These are phyloP conservation scores for Popillia japonica DNA, from an alignment of 1,140 invertebrate genomes.

Conservation along the genomic window DNA sequence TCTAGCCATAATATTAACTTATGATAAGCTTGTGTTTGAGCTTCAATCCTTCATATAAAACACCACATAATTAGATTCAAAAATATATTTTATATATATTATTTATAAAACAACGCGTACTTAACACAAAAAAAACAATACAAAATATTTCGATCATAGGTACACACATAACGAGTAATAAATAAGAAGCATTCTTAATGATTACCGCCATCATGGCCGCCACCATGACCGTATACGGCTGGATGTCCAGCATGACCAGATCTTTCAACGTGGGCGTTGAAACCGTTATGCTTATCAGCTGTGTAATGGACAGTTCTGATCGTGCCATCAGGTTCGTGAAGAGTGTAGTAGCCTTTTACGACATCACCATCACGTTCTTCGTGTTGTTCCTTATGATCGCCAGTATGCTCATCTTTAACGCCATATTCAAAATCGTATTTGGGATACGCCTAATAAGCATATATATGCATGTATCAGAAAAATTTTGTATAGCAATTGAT, in stretches of 20 bases:
- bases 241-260: too few relatives aligned
- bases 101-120: background rate
- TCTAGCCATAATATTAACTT: too few relatives aligned
- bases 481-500: background rate
- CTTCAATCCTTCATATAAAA: too few relatives aligned
- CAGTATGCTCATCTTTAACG: slow-evolving; percentile 72
- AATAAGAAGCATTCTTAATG: background rate
- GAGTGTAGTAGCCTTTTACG: too few relatives aligned
- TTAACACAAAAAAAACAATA: background rate
- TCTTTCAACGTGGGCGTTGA: too few relatives aligned
- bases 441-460: slow-evolving; percentile 65
- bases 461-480: slow-evolving; percentile 25
- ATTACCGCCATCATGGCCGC: background rate
- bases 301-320: too few relatives aligned
- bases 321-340: too few relatives aligned
- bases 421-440: slow-evolving; percentile 76
- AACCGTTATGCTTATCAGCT: too few relatives aligned
- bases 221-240: slow-evolving; percentile 23
- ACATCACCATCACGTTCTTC: too few relatives aligned
- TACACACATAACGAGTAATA: background rate
- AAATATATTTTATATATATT: background rate
- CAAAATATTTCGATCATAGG: background rate
- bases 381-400: slow-evolving; percentile 69
- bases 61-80: background rate
- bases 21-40: too few relatives aligned